Conservation (phyloP, 2,113 vertebrate genomes). For the Barbus barbus region DNA sequence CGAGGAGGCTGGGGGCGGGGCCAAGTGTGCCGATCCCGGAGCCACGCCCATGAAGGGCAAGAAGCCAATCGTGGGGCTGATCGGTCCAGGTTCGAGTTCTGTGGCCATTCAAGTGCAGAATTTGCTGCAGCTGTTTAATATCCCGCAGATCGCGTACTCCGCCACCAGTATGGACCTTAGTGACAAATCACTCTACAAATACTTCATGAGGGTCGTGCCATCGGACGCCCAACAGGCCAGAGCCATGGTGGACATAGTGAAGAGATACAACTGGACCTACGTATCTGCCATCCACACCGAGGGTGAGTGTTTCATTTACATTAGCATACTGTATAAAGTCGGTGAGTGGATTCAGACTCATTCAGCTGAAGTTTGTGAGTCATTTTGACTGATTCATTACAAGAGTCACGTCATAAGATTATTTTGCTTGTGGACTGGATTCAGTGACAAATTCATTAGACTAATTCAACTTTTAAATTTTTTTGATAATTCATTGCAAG, state of each 20-base stretch:
- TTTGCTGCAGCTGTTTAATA: conserved; percentile 97
- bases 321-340: too few relatives aligned
- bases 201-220: conserved; percentile 98
- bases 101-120: conserved; percentile 99
- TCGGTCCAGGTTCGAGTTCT: conserved; percentile 96
- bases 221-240: conserved; percentile 95
- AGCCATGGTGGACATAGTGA: conserved; percentile 99
- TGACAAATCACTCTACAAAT: conserved; percentile 96
- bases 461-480: background rate
- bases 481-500: background rate
- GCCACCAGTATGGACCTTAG: conserved; percentile 99
- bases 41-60: conserved; percentile 88
- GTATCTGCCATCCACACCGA: conserved; percentile 98
- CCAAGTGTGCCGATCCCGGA: conserved; percentile 82
- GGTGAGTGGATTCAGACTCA: too few relatives aligned
- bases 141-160: conserved; percentile 99
- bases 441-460: background rate
- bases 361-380: background rate
- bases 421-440: background rate
- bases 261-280: conserved; percentile 98
- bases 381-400: background rate
- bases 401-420: background rate
- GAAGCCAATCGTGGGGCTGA: conserved; percentile 97
- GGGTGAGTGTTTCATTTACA: conserved; percentile 73
- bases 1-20: conserved; percentile 72